These are phyloP conservation scores for Acromyrmex heyeri DNA, from an alignment of 1,140 invertebrate species.

Conservation along the genomic window DNA sequence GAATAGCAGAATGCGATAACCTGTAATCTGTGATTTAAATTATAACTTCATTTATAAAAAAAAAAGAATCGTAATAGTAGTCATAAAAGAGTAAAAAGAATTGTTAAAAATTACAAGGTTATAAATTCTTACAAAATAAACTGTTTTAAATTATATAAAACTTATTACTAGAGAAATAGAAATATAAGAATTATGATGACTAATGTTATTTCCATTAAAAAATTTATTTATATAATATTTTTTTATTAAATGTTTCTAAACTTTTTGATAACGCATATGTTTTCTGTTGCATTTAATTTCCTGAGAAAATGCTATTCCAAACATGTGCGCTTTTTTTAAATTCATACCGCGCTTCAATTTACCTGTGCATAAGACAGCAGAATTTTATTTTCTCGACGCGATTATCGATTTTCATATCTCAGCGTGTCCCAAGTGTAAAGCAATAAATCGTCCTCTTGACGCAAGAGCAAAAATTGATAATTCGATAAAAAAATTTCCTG, in stretches of 20 bases:
- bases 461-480: conserved; percentile 63
- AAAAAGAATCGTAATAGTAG: neutral
- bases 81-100: neutral
- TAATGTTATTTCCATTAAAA: neutral
- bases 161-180: neutral
- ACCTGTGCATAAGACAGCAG: conserved; percentile 45
- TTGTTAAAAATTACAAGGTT: neutral
- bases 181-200: neutral
- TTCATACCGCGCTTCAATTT: conserved; percentile 60
- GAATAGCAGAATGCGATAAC: conserved; percentile 46
- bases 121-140: neutral
- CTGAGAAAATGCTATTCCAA: conserved; percentile 31
- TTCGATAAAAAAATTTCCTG: conserved; percentile 63
- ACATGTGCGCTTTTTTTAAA: conserved; percentile 35
- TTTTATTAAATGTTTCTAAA: conserved; percentile 4
- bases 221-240: neutral
- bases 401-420: conserved; percentile 67
- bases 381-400: conserved; percentile 47
- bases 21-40: conserved; percentile 50
- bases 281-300: conserved; percentile 24
- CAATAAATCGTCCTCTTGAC: conserved; percentile 61
- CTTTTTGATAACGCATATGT: neutral
- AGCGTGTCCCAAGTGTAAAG: conserved; percentile 59
- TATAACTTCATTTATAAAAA: conserved; percentile 16
- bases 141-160: neutral